Evolutionary conservation across 2,113 vertebrate genomes (phyloP).

Genomic region (Galbula dea): DNA sequence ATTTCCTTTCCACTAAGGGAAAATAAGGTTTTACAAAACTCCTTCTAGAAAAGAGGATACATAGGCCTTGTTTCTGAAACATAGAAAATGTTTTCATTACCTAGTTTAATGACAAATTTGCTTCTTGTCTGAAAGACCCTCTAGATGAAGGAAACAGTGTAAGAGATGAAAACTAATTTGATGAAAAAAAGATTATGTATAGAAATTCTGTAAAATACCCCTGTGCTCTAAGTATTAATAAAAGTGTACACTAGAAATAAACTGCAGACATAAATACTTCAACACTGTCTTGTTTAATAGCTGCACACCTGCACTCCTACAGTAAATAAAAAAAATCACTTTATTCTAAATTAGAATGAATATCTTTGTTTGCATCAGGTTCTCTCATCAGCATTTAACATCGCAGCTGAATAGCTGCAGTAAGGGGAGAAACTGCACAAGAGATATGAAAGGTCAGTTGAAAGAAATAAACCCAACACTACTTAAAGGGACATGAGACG

Average conservation of each 20-base stretch:
- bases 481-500: not conserved
- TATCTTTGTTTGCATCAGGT: not conserved
- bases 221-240: not conserved
- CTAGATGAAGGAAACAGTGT: not conserved
- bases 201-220: not conserved
- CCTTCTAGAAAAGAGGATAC: not conserved
- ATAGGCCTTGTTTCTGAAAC: not conserved
- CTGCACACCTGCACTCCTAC: not conserved
- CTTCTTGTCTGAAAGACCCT: not conserved
- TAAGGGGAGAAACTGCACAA: not conserved
- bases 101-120: not conserved
- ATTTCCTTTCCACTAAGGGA: not conserved
- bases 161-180: not conserved
- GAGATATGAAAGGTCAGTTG: not conserved
- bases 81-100: not conserved
- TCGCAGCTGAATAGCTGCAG: not conserved
- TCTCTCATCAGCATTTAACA: not conserved
- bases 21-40: not conserved
- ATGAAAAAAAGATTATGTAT: not conserved
- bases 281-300: not conserved
- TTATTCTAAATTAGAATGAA: not conserved
- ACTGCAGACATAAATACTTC: not conserved
- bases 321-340: not conserved
- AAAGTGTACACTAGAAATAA: not conserved
- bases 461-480: not conserved